Evolutionary conservation across 1,140 invertebrate genomes (phyloP), one percentile per base, ranked within the genome.

Genomic region (Anastrepha obliqua): DNA sequence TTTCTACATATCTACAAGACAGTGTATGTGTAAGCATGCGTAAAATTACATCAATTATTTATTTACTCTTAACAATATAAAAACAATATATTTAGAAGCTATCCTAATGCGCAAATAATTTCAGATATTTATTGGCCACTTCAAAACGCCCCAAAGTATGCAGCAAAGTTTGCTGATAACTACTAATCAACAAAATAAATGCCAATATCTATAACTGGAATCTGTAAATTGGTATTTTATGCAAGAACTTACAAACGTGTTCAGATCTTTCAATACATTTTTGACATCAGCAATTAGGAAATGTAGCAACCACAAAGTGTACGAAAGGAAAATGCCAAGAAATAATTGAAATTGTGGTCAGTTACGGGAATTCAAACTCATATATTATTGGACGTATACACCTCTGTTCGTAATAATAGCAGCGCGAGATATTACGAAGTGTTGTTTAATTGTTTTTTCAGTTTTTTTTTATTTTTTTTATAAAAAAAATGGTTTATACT

Each of bases 201-300:
- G 15, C 67, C 67, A 74, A 74, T 74, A 74, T 74, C 67, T 47
- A 74, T 74, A 74, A 74, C 67, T 29, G 67, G 4, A 47, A 13
- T 17, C 39, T 44, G 39, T 42, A 74, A 74, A 74, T 74, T 47
- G 67, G 15, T 74, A 39, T 47, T 44, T 74, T 15, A 42, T 42
- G 42, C 67, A 15, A 17, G 67, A 74, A 74, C 17, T 74, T 17
- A 44, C 44, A 74, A 74, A 42, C 67, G 39, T 39, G 15, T 47
- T 15, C 67, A 17, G 11, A 74, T 29, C 39, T 74, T 44, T 17
- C 39, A 74, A 74, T 74, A 74, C 44, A 74, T 74, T 74, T 74
- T 74, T 74, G 67, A 74, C 67, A 74, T 74, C 44, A 74, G 67
- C 67, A 74, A 74, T 74, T 74, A 74, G 67, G 44, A 47, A 67